These are phyloP conservation scores for Hiodon tergisus DNA, from an alignment of 2,113 vertebrate genomes.

Conservation along the genomic window DNA sequence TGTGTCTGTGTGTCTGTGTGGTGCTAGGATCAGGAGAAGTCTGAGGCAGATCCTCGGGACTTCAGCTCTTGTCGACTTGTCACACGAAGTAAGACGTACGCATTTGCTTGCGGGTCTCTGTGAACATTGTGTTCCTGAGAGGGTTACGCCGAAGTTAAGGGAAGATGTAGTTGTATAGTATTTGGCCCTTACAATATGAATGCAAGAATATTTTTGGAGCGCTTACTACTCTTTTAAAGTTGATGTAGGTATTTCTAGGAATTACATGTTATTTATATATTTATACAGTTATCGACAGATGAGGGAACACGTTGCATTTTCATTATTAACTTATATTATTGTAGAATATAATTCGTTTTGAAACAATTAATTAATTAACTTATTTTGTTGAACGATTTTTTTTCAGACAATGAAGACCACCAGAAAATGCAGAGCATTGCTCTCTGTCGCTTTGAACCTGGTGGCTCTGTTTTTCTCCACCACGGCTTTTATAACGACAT, in stretches of 20 bases:
- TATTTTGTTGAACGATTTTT: constrained; percentile 5
- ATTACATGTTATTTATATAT: no score
- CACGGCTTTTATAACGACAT: constrained; percentile 82
- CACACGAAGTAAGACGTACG: neutral
- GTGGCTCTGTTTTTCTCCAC: constrained; percentile 62
- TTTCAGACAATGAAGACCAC: constrained; percentile 77
- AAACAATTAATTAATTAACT: constrained; percentile 35
- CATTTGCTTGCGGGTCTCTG: neutral
- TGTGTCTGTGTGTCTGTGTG: constrained; percentile 2
- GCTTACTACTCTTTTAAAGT: no score
- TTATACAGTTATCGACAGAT: neutral
- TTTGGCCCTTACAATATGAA: neutral
- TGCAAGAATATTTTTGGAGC: no score
- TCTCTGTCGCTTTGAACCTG: constrained; percentile 76
- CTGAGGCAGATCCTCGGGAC: constrained; percentile 1
- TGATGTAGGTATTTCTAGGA: no score
- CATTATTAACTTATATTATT: neutral
- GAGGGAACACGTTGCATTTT: neutral
- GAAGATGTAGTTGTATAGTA: constrained; percentile 1
- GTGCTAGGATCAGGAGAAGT: neutral
- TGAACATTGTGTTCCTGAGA: neutral
- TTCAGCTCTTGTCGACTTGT: constrained; percentile 1
- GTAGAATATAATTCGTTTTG: neutral
- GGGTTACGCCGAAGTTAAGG: neutral
- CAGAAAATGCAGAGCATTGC: constrained; percentile 78